Evolutionary conservation across 37 sponge, comb jelly and placozoan genomes (phyloP).

Genomic region (Eunapius fragilis): DNA sequence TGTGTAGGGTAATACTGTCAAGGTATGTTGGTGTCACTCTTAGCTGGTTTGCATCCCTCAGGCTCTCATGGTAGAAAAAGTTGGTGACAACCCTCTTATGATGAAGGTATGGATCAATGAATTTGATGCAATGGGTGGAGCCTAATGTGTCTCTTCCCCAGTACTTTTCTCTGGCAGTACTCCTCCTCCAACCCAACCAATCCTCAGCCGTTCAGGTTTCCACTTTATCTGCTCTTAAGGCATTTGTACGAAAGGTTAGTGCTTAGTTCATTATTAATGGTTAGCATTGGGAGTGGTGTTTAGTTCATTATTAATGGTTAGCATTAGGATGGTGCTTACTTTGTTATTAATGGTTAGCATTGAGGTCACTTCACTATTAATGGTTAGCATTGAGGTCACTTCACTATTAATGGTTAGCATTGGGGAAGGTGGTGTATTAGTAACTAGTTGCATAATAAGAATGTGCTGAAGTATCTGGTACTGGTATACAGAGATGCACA

Average conservation of each 20-base stretch:
- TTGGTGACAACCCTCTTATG: slow-evolving; percentile 81
- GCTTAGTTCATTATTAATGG: too few relatives aligned
- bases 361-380: too few relatives aligned
- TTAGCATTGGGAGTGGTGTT: too few relatives aligned
- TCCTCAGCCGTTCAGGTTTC: slow-evolving; percentile 57
- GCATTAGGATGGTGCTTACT: too few relatives aligned
- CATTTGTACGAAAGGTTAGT: slow-evolving; percentile 76
- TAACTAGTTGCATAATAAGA: background rate
- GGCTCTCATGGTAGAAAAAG: slow-evolving; percentile 40
- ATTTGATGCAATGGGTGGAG: background rate
- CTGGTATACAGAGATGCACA: background rate
- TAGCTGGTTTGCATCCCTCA: background rate
- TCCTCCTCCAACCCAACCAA: slow-evolving; percentile 70
- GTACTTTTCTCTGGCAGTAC: slow-evolving; percentile 64
- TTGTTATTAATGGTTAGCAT: too few relatives aligned
- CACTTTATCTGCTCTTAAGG: slow-evolving; percentile 64
- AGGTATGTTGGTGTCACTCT: background rate
- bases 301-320: too few relatives aligned
- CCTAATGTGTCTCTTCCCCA: slow-evolving; percentile 14
- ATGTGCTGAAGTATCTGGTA: too few relatives aligned
- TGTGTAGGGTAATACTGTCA: too few relatives aligned
- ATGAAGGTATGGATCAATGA: slow-evolving; percentile 43
- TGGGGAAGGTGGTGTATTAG: background rate
- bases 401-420: too few relatives aligned
- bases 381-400: too few relatives aligned